Base-by-base conservation (phyloP, 2,113 vertebrate species). In the Bostrychus sinensis region DNA sequence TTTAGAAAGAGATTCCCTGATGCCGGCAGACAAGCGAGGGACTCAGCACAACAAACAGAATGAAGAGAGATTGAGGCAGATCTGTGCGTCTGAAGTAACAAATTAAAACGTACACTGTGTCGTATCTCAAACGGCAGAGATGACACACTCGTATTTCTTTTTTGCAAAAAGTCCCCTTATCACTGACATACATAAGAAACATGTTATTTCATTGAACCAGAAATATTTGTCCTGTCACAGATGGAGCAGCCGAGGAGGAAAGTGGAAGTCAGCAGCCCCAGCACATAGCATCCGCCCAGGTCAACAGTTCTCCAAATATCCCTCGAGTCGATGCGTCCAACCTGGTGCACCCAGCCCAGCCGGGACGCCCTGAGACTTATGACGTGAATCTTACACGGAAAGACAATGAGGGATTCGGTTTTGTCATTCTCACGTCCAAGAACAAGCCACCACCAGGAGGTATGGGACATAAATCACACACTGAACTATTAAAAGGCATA, bases 381-480 rank as follows among this genome's bases (percentile, higher is more conserved):
- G 95, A 98, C 1, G 89, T 99, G 43, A 83, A 92, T n/a, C 89
- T 99, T 73, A 95, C 98, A 57, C 89, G 96, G 43, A 95, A 90
- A 70, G 97, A 98, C 83, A 96, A 93, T 0, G 96, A 99, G 80
- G 97, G 97, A 4, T 99, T 99, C 51, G 97, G 97, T 23, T 99
- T 98, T 0, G 96, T 99, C 78, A 99, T 99, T 82, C 95, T 98
- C 68, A 99, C 97, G 10, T 98, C 97, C 0, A 99, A 99, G 88
- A 97, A 86, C 90, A 99, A 96, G 75, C 96, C 96, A 23, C 96
- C 97, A 6, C 95, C 95, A 2, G 95, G 96, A 82, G 96, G 97
- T 98, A 67, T 93, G 94, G 26, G 34, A 48, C 4, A 17, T n/a
- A 6, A 16, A 4, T n/a, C n/a, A n/a, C n/a, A n/a, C n/a, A n/a